A percentile compares a stretch with the other conserved stretches of the same genome.
These are phyloP conservation scores for Selene dorsalis DNA, from an alignment of 2,797 vertebrate genomes.

Conservation along the genomic window DNA sequence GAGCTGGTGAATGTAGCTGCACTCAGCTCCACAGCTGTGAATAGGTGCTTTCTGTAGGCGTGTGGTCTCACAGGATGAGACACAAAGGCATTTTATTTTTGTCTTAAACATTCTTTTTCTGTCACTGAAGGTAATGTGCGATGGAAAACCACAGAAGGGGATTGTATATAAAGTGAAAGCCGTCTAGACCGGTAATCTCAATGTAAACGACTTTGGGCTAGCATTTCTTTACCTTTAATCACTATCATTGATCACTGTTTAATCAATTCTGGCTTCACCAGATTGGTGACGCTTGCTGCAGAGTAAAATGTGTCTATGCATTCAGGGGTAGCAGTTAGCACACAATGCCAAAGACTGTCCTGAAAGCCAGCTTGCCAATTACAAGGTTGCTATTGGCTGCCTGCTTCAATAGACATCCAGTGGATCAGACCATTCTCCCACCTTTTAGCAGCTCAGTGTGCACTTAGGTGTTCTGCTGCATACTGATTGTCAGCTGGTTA, in stretches of 20 bases:
- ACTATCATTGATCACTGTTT: constrained; percentile 49
- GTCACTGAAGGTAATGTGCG: constrained; percentile 32
- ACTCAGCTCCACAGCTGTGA: constrained; percentile 53
- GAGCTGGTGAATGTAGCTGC: constrained; percentile 47
- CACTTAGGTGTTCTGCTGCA: constrained; percentile 33
- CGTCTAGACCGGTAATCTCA: constrained; percentile 13
- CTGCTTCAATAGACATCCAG: constrained; percentile 26
- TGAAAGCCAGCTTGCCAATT: constrained; percentile 25
- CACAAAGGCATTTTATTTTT: constrained; percentile 47
- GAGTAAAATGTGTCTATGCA: constrained; percentile 65
- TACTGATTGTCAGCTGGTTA: constrained; percentile 7
- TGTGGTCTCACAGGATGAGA: constrained; percentile 54
- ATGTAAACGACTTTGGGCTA: constrained; percentile 16
- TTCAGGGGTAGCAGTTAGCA: constrained; percentile 65
- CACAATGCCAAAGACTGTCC: constrained; percentile 64
- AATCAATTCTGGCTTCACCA: constrained; percentile 43
- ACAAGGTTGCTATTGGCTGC: constrained; percentile 20
- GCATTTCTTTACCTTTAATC: constrained; percentile 43
- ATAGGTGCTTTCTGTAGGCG: constrained; percentile 51
- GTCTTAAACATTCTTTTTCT: constrained; percentile 57
- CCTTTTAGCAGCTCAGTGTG: constrained; percentile 23
- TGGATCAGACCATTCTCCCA: constrained; percentile 10
- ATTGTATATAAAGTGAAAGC: constrained; percentile 21
- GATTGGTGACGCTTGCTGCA: constrained; percentile 31
- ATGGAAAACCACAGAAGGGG: constrained; percentile 9